Conservation (phyloP, 2,113 vertebrate genomes). For the Brienomyrus brachyistius region DNA sequence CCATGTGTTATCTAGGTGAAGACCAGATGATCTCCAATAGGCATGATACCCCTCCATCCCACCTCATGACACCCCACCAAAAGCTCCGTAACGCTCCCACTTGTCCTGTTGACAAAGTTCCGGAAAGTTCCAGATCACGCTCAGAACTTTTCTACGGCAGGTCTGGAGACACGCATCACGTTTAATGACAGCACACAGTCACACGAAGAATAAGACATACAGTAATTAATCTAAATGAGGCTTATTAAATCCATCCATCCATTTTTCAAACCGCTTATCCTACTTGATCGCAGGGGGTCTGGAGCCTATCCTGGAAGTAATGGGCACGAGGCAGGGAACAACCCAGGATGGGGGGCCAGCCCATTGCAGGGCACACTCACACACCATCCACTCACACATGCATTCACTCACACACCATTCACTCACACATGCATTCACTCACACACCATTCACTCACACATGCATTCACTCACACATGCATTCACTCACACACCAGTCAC, state of each 20-base stretch:
- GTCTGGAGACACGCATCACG: not conserved
- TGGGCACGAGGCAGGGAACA: too few species aligned
- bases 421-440: too few species aligned
- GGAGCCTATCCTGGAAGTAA: too few species aligned
- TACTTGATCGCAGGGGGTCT: too few species aligned
- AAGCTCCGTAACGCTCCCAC: not conserved
- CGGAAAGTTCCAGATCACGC: not conserved
- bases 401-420: too few species aligned
- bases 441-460: too few species aligned
- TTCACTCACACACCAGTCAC: too few species aligned
- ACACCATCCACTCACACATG: too few species aligned
- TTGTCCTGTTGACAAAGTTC: not conserved
- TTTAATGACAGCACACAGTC: not conserved
- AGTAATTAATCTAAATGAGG: not conserved
- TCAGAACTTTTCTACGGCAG: not conserved
- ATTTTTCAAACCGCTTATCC: too few species aligned
- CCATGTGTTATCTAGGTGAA: not conserved
- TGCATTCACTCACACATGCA: too few species aligned
- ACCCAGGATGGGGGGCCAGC: too few species aligned
- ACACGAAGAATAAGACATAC: not conserved
- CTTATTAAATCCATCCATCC: not conserved
- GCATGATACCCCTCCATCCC: not conserved
- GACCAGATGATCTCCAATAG: constrained; percentile 13
- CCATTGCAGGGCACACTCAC: too few species aligned
- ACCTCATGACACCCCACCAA: not conserved